A percentile compares a stretch with the other conserved stretches of the same genome.
These are phyloP conservation scores for Trematocara variabile DNA, from an alignment of 2,113 vertebrate genomes.

Conservation along the genomic window DNA sequence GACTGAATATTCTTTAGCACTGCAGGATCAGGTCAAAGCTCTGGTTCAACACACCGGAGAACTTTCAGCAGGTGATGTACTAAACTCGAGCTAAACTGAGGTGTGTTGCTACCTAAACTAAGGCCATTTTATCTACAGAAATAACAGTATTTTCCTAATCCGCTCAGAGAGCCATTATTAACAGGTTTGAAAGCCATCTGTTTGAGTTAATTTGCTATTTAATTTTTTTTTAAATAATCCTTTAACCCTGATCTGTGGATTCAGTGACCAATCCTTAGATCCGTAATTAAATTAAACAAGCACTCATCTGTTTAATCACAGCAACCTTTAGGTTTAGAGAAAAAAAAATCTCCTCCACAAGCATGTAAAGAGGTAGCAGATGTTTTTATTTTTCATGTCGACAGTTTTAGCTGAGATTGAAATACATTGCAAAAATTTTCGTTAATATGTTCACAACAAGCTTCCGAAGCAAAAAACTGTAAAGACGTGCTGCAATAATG, in stretches of 20 bases:
- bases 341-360: background rate
- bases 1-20: background rate
- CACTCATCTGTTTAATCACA: background rate
- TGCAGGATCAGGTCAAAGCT: conserved; percentile 21
- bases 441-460: background rate
- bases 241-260: background rate
- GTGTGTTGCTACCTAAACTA: conserved; percentile 41
- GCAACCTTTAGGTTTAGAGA: background rate
- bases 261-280: background rate
- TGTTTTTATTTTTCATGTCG: background rate
- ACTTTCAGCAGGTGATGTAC: conserved; percentile 50
- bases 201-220: background rate
- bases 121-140: background rate
- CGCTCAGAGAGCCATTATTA: background rate
- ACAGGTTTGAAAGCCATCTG: background rate
- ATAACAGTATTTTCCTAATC: background rate
- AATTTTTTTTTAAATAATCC: background rate
- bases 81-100: conserved; percentile 54
- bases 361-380: background rate
- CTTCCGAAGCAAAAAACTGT: background rate
- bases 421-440: background rate
- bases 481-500: background rate
- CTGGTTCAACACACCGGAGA: conserved; percentile 27
- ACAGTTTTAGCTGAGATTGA: background rate
- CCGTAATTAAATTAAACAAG: background rate